These are phyloP conservation scores for Myiotriccus ornatus DNA, from an alignment of 2,797 vertebrate species.

Conservation along the genomic window DNA sequence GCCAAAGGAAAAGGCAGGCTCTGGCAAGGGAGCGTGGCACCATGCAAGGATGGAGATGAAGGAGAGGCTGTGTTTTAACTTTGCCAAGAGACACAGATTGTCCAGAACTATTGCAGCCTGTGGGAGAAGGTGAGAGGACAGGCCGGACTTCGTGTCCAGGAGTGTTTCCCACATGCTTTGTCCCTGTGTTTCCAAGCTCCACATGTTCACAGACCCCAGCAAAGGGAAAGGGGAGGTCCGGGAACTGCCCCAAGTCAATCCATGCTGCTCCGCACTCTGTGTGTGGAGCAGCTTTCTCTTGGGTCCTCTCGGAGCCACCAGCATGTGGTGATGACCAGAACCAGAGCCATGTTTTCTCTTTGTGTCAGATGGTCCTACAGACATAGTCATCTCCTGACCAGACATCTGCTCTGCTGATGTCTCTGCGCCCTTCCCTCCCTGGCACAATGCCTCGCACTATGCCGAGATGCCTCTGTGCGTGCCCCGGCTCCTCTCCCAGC, in stretches of 20 bases:
- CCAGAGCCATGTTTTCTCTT: background rate
- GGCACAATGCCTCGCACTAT: background rate
- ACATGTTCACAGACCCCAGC: background rate
- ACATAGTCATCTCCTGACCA: background rate
- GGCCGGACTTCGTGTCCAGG: background rate
- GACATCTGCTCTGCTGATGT: background rate
- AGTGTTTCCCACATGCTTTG: background rate
- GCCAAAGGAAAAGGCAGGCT: background rate
- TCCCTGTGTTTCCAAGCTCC: background rate
- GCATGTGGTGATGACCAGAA: rapidly evolving
- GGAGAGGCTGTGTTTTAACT: background rate
- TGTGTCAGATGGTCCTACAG: background rate
- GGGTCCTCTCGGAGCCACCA: background rate
- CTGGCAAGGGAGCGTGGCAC: background rate
- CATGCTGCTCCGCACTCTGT: rapidly evolving
- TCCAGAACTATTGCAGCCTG: background rate
- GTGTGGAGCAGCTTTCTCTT: background rate
- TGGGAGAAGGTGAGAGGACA: background rate
- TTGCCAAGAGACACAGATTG: background rate
- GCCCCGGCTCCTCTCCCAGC: background rate
- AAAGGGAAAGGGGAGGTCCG: background rate
- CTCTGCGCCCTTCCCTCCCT: background rate
- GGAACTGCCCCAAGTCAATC: rapidly evolving
- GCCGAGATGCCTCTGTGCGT: background rate
- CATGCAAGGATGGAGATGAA: background rate